Evolutionary conservation across 2,113 vertebrate genomes (phyloP), one percentile per base, ranked within the genome.

Genomic region (Himantopus leucocephalus): DNA sequence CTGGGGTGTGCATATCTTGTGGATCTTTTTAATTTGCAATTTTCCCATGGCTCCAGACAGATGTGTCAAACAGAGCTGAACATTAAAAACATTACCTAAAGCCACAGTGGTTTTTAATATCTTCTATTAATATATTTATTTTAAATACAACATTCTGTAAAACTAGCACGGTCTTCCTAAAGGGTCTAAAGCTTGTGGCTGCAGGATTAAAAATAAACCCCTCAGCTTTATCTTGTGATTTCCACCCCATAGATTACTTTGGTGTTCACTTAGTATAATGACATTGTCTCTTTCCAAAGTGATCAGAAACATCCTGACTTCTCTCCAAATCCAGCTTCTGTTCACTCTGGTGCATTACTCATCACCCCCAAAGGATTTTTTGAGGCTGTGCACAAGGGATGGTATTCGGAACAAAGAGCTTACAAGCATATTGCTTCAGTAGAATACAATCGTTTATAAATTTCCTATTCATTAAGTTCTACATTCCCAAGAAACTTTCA

Each of bases 391-490:
- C 96, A 90, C 93, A 39, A 67, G 97, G 94, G 93, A 96, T 43
- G 41, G 58, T 70, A 58, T 85, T 95, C 81, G 85, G 86, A 97
- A 97, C 6, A 5, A 92, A 95, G 91, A 95, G 74, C 92, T 95
- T 87, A 90, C 87, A 91, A 95, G 94, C 93, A 93, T 66, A 96
- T 70, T 90, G 95, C 93, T 96, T 82, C 47, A 20, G 81, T 77
- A 85, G 89, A 88, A 88, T 92, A 94, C 80, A 94, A 73, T 93
- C 81, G 6, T 96, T 96, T 97, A 94, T 96, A 95, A 94, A 93
- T 97, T 97, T 97, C 93, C 93, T 97, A 83, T 95, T 96, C 95
- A 97, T 97, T 97, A 97, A 96, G 59, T 88, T 96, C 78, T 45
- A 88, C 73, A 50, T 81, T 94, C 96, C 96, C 96, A 97, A 91